Evolutionary conservation across 2,888 invertebrate species (phyloP).

Genomic region (Tridacna gigas): DNA sequence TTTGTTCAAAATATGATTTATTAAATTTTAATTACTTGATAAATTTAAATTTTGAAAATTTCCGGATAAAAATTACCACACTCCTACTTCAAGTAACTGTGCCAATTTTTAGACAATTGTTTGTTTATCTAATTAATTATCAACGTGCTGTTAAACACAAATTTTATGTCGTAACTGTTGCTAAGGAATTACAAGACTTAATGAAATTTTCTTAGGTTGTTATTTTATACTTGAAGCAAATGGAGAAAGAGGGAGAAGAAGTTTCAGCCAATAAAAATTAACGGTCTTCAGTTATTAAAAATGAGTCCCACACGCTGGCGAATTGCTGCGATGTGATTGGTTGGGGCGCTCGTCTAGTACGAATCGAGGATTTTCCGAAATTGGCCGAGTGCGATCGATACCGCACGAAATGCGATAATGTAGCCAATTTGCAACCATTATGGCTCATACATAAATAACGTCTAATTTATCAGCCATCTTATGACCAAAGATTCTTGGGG

Average conservation of each 20-base stretch:
- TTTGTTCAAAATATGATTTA: slow-evolving; percentile 8
- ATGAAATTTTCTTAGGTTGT: slow-evolving; percentile 65
- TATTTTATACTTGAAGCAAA: slow-evolving; percentile 65
- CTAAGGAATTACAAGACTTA: slow-evolving; percentile 63
- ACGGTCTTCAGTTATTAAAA: slow-evolving; percentile 60
- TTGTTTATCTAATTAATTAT: slow-evolving; percentile 64
- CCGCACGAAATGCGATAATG: slow-evolving; percentile 61
- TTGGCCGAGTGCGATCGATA: slow-evolving; percentile 56
- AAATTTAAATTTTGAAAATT: slow-evolving; percentile 13
- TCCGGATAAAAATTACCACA: background rate
- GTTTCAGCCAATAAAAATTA: slow-evolving; percentile 66
- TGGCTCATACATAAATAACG: slow-evolving; percentile 68
- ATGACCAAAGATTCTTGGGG: slow-evolving; percentile 8
- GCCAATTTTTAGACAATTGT: slow-evolving; percentile 23
- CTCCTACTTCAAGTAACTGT: slow-evolving; percentile 10
- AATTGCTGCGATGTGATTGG: slow-evolving; percentile 58
- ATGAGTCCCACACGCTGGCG: slow-evolving; percentile 55
- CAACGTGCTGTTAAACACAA: slow-evolving; percentile 52
- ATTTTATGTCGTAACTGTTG: slow-evolving; percentile 56
- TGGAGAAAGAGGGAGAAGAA: slow-evolving; percentile 47
- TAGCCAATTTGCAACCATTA: slow-evolving; percentile 65
- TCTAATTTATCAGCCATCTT: slow-evolving; percentile 38
- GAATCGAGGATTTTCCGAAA: slow-evolving; percentile 43
- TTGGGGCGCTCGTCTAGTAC: slow-evolving; percentile 42
- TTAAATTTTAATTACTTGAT: slow-evolving; percentile 10